Evolutionary conservation across 2,797 vertebrate species (phyloP).

Genomic region (Peromyscus eremicus): DNA sequence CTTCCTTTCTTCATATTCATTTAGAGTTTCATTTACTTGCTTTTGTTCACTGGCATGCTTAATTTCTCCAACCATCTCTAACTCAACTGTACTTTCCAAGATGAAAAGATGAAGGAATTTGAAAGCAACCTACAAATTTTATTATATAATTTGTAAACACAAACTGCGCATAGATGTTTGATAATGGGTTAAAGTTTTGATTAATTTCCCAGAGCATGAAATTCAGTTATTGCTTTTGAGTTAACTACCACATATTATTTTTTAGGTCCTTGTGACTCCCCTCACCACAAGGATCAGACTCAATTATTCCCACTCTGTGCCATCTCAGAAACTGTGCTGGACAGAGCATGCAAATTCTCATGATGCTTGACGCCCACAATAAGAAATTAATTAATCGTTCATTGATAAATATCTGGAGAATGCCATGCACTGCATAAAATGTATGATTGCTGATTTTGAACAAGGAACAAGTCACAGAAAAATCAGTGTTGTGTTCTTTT

Average conservation of each 20-base stretch:
- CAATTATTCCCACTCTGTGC: slow-evolving; percentile 56
- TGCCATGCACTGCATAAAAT: slow-evolving; percentile 12
- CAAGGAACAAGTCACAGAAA: slow-evolving; percentile 65
- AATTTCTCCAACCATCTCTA: not conserved
- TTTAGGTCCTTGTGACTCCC: slow-evolving; percentile 62
- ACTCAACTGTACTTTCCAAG: slow-evolving; percentile 29
- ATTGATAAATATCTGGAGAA: slow-evolving; percentile 70
- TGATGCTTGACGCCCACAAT: not conserved
- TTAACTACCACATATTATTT: slow-evolving; percentile 71
- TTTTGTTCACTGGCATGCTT: not conserved
- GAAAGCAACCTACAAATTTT: not conserved
- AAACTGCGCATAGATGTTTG: slow-evolving; percentile 47
- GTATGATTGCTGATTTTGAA: slow-evolving; percentile 80
- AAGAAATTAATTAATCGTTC: slow-evolving; percentile 72
- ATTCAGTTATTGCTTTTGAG: slow-evolving; percentile 73
- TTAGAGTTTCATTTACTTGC: not conserved
- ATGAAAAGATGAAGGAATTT: slow-evolving; percentile 13
- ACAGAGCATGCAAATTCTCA: slow-evolving; percentile 73
- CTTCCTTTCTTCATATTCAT: slow-evolving; percentile 67
- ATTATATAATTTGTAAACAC: not conserved
- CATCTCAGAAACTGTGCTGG: slow-evolving; percentile 73
- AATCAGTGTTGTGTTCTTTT: slow-evolving; percentile 42
- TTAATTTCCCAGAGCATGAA: slow-evolving; percentile 72
- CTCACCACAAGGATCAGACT: slow-evolving; percentile 50
- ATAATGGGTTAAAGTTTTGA: slow-evolving; percentile 71